phyloP scores from a whole-genome alignment of 2,113 vertebrate genomes.

The Catharus fuscescens region DNA sequence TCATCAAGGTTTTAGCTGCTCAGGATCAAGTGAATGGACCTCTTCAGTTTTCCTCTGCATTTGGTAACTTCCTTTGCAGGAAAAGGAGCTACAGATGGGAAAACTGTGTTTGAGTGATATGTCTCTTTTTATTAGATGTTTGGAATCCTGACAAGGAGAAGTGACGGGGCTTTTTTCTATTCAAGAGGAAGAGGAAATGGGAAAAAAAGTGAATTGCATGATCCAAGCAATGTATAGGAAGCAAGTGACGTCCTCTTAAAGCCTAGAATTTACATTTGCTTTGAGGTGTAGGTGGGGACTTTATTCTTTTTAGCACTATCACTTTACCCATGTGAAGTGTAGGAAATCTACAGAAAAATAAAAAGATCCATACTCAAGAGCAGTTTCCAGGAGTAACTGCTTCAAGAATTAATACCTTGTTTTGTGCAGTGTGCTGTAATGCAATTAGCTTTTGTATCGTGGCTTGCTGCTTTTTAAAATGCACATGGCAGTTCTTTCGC shows the following conservation, averaged over 20 bases:
- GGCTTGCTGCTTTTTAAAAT: background rate
- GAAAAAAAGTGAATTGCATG: background rate
- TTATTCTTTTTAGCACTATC: background rate
- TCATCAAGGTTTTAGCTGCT: background rate
- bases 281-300: background rate
- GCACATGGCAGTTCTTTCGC: background rate
- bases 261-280: background rate
- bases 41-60: background rate
- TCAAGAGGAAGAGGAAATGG: background rate
- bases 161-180: background rate
- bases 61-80: background rate
- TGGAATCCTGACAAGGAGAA: background rate
- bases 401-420: background rate
- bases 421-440: background rate
- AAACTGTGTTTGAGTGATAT: background rate
- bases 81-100: background rate
- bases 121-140: background rate
- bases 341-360: background rate
- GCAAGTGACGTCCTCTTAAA: background rate
- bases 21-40: background rate
- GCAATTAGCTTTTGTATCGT: background rate
- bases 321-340: background rate
- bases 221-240: background rate
- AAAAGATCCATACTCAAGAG: background rate
- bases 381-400: background rate